phyloP scores from a whole-genome alignment of 2,888 invertebrate genomes.

The Patella caerulea region DNA sequence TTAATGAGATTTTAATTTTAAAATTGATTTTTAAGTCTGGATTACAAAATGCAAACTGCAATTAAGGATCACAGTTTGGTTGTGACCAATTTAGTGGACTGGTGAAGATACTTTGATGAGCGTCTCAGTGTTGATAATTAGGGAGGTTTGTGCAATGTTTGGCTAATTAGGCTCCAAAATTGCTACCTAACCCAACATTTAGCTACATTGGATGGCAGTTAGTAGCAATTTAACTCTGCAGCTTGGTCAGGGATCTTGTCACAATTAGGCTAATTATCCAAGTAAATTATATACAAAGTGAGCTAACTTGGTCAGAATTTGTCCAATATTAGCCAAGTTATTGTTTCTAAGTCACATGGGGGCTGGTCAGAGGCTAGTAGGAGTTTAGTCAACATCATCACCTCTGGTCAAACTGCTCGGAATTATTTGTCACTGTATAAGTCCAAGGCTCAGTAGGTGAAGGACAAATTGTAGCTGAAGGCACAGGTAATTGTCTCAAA shows the following conservation, averaged over 20 bases:
- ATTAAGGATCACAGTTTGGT: no score
- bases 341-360: conserved; percentile 1
- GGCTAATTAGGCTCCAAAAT: neutral
- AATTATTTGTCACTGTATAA: neutral
- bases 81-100: neutral
- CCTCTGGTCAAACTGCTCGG: neutral
- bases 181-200: neutral
- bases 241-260: neutral
- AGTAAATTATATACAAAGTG: neutral
- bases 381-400: neutral
- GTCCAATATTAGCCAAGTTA: neutral
- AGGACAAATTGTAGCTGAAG: neutral
- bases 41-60: no score
- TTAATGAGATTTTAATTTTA: no score
- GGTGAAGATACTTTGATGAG: neutral
- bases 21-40: no score
- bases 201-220: neutral
- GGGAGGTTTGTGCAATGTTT: neutral
- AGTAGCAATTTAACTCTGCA: neutral
- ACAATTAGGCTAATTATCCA: neutral
- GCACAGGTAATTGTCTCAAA: neutral
- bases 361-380: neutral
- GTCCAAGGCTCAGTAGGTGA: neutral
- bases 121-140: conserved; percentile 3
- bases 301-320: neutral